Evolutionary conservation across 2,888 invertebrate species (phyloP), one percentile per base, ranked within the genome.

Genomic region (Eupsilia transversa): DNA sequence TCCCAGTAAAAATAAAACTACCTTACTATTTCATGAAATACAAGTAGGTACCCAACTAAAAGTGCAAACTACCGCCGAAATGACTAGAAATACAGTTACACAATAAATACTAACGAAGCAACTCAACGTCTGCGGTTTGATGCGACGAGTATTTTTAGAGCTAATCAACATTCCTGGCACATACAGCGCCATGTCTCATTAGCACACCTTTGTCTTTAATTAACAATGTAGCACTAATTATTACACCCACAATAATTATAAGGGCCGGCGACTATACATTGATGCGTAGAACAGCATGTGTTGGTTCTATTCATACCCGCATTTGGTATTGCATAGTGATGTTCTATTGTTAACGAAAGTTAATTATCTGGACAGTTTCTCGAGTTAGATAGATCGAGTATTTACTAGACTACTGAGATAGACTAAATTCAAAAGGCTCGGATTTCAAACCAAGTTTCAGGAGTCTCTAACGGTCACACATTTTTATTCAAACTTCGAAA

Each of bases 21-120:
- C 12, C 6, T 12, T 27, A 67, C 43, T 38, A 38, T 57, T 46
- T 61, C 56, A 67, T 12, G 35, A 66, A 66, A 66, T n/a, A 63
- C 38, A 54, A 66, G 38, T 54, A 49, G 33, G 20, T 56, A 56
- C 12, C 52, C 49, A 41, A 52, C 64, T 5, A 65, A 73, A 83
- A 70, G 49, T 68, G 65, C 64, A 75, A 72, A 68, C 60, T 71
- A 60, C 64, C 56, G 12, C 60, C 67, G 12, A 73, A 77, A 73
- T 68, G n/a, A 49, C 66, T 72, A 56, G 46, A 63, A 61, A 68
- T 68, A 72, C 65, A 65, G 54, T 67, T 49, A 69, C 87, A 94
- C 92, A 93, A 94, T 93, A 92, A 90, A 91, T 91, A 89, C 92
- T 94, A 94, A 94, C 89, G 94, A 94, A 92, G 90, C 89, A 85